These are phyloP conservation scores for Stictocephala bisonia DNA, from an alignment of 2,888 invertebrate species.

Conservation along the genomic window DNA sequence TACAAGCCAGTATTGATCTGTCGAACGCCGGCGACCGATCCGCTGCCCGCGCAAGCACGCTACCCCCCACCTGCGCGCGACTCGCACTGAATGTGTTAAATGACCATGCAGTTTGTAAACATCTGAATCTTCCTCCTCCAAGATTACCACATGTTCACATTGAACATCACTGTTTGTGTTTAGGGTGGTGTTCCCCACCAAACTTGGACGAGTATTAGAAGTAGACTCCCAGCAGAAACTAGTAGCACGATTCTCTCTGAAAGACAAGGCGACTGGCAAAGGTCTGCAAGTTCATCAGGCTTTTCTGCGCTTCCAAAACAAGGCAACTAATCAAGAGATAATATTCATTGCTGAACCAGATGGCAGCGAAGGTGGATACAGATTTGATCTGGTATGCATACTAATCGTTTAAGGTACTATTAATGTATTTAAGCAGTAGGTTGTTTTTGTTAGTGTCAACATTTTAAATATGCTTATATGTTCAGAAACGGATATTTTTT, in stretches of 20 bases:
- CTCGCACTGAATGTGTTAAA: too few species aligned
- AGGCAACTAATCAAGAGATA: conserved; percentile 80
- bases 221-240: conserved; percentile 94
- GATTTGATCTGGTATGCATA: conserved; percentile 86
- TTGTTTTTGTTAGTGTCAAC: conserved; percentile 26
- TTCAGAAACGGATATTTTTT: too few species aligned
- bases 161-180: conserved; percentile 56
- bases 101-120: too few species aligned
- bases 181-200: conserved; percentile 79
- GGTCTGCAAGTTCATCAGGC: conserved; percentile 85
- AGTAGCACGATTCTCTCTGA: conserved; percentile 81
- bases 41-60: too few species aligned
- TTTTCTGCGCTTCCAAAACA: conserved; percentile 82
- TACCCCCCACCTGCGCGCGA: too few species aligned
- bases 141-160: too few species aligned
- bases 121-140: too few species aligned
- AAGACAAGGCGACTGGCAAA: conserved; percentile 75
- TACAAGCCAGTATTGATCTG: too few species aligned
- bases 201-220: conserved; percentile 75
- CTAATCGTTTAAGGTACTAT: background rate
- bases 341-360: conserved; percentile 95
- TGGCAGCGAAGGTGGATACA: conserved; percentile 75
- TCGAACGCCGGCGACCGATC: too few species aligned
- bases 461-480: conserved; percentile 22
- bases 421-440: conserved; percentile 27